These are phyloP conservation scores for Eupithecia vulgata DNA, from an alignment of 2,888 invertebrate genomes.

Conservation along the genomic window DNA sequence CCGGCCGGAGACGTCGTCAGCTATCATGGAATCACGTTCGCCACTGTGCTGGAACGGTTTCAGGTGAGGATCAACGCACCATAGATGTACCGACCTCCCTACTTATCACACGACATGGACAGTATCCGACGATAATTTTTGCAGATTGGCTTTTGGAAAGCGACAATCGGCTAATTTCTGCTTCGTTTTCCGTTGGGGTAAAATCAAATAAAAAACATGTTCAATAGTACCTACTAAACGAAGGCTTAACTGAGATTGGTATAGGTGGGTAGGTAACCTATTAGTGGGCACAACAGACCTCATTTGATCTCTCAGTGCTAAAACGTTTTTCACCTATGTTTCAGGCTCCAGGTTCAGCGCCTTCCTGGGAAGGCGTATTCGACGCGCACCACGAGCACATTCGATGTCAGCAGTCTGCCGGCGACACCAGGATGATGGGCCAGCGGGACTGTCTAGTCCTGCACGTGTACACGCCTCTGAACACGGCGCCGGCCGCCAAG, in stretches of 20 bases:
- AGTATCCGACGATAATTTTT: no score
- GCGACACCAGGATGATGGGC: constrained; percentile 50
- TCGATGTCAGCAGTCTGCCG: constrained; percentile 60
- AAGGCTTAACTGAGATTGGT: neutral
- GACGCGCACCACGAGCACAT: constrained; percentile 67
- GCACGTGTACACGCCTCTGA: constrained; percentile 66
- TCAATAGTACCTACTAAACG: neutral
- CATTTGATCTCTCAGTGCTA: neutral
- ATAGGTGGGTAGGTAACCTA: neutral
- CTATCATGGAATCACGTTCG: constrained; percentile 69
- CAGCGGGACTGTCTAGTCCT: constrained; percentile 64
- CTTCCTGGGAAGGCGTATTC: constrained; percentile 63
- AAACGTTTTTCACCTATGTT: constrained; percentile 27
- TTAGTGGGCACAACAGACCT: neutral
- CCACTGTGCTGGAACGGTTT: constrained; percentile 59
- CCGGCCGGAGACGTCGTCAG: constrained; percentile 59
- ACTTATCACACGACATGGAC: no score
- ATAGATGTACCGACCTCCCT: no score
- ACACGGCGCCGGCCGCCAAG: constrained; percentile 40
- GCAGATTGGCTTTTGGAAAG: no score
- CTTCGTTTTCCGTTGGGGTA: no score
- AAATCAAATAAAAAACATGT: no score
- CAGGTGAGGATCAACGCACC: constrained; percentile 52
- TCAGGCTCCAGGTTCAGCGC: constrained; percentile 71
- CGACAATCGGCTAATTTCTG: no score